Percentiles rank a stretch among this genome's conserved stretches.
These are phyloP conservation scores for Salvelinus namaycush DNA, from an alignment of 2,113 vertebrate species.

Conservation along the genomic window DNA sequence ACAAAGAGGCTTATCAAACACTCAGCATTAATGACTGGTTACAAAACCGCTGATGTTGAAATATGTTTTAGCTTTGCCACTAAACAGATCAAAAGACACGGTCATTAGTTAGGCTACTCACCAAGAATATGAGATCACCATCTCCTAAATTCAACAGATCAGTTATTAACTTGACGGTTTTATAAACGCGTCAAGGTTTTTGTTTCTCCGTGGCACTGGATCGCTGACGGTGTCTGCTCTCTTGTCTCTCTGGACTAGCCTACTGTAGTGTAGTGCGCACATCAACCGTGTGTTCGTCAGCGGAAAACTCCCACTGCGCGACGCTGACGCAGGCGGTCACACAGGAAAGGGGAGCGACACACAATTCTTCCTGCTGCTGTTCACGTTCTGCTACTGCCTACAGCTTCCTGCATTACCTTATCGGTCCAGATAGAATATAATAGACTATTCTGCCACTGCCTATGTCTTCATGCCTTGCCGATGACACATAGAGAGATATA, in stretches of 20 bases:
- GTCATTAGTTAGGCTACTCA: conserved; percentile 44
- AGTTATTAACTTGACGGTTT: no score
- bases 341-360: conserved; percentile 20
- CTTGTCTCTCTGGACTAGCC: background rate
- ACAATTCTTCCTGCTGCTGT: conserved; percentile 1
- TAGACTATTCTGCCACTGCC: no score
- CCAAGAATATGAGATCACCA: conserved; percentile 33
- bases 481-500: no score
- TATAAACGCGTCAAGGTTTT: no score
- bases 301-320: conserved; percentile 79
- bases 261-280: background rate
- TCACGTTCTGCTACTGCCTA: conserved; percentile 1
- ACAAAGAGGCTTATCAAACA: background rate
- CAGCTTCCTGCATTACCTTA: conserved; percentile 5
- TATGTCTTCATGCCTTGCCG: no score
- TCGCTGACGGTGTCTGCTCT: no score
- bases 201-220: no score
- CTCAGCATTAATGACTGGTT: background rate
- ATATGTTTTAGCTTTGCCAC: background rate
- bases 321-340: conserved; percentile 40
- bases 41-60: background rate
- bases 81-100: background rate
- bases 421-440: no score
- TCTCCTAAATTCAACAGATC: background rate
- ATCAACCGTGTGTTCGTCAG: conserved; percentile 62